These are phyloP conservation scores for Leptestheria dahalacensis DNA, from an alignment of 1,140 invertebrate genomes.

Conservation along the genomic window DNA sequence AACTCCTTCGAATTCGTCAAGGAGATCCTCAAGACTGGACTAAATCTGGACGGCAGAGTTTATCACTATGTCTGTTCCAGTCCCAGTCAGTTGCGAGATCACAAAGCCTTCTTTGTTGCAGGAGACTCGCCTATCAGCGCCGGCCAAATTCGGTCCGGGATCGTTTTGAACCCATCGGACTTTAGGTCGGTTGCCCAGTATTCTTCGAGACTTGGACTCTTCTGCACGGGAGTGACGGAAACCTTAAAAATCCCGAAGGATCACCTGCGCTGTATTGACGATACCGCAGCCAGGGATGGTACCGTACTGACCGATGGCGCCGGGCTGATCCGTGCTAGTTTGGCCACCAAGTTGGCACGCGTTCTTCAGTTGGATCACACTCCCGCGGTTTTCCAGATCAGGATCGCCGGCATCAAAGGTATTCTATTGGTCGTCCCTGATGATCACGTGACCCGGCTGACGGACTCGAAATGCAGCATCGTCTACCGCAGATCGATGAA, in stretches of 20 bases:
- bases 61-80: not conserved
- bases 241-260: not conserved
- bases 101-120: constrained; percentile 1
- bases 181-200: not conserved
- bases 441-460: not conserved
- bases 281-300: not conserved
- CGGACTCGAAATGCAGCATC: not conserved
- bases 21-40: not conserved
- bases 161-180: not conserved
- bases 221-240: not conserved
- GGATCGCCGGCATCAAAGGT: constrained; percentile 5
- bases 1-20: not conserved
- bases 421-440: not conserved
- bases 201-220: not conserved
- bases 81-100: not conserved
- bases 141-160: not conserved
- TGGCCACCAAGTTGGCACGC: not conserved
- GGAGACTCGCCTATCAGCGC: not conserved
- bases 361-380: not conserved
- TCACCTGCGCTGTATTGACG: not conserved
- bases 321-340: not conserved
- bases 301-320: not conserved
- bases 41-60: not conserved
- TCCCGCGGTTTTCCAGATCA: not conserved
- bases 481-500: not conserved